Base-by-base conservation (phyloP, 2,113 vertebrate species). In the Corydoras maculifer region DNA sequence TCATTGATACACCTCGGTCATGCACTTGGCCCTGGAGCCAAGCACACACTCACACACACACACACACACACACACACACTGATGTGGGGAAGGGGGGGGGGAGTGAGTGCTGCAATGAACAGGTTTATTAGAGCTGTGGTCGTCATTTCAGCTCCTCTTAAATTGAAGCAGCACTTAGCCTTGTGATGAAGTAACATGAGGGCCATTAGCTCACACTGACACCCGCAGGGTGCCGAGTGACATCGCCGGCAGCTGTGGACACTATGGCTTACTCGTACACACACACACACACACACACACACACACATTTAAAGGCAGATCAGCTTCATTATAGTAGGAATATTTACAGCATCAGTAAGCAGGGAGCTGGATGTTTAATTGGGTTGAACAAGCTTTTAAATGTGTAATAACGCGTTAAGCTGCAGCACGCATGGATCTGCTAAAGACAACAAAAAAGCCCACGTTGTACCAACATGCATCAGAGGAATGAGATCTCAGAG, bases 101-200 rank as follows among this genome's bases (percentile, higher is more conserved):
- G 18, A 2, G 18, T 25, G 18, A 68, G 62, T 72, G 74, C 74
- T 75, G 70, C 53, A 66, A 76, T 74, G 79, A 86, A 87, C 71
- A 75, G 80, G 84, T 89, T 89, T 89, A 91, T 91, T 90, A 87
- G 85, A 77, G 83, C 80, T 82, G 79, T 69, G 75, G 81, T 82
- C 80, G 82, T 85, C 84, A 84, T 83, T 84, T 78, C 73, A 77
- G 83, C 87, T 81, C 79, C 81, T 85, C 81, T 87, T 84, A 85
- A 88, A 88, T 69, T 78, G 79, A 72, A 83, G 84, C 83, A 73
- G 86, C 88, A 87, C 90, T 91, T 87, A 77, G 83, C 85, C 81
- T 82, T 85, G 85, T 82, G 86, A 88, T 89, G 88, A 88, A 89
- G 87, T 89, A 87, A 90, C 84, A 65, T 69, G 25, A 82, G 75